These are phyloP conservation scores for Phalacrocorax pelagicus DNA, from an alignment of 2,113 vertebrate species.

Conservation along the genomic window DNA sequence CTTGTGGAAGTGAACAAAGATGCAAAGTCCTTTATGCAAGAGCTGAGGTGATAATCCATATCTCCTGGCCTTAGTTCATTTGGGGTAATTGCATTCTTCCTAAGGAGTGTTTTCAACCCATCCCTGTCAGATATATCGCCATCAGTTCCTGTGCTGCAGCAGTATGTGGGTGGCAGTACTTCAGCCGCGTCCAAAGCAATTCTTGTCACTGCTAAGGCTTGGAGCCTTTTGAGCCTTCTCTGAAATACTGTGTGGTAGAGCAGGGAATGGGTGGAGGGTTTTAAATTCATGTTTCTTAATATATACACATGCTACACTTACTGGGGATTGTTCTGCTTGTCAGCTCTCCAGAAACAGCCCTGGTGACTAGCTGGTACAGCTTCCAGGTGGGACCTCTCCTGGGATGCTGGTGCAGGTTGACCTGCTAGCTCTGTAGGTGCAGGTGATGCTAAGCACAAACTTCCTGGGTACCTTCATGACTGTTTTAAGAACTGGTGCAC, in stretches of 20 bases:
- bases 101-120: background rate
- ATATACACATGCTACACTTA: background rate
- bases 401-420: background rate
- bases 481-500: background rate
- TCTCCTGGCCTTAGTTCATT: background rate
- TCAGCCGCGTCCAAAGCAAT: background rate
- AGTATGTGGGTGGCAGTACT: background rate
- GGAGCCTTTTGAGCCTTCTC: background rate
- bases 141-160: background rate
- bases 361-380: background rate
- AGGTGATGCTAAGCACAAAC: background rate
- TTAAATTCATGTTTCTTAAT: background rate
- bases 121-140: background rate
- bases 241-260: background rate
- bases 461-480: background rate
- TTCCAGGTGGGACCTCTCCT: background rate
- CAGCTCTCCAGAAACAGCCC: background rate
- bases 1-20: background rate
- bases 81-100: conserved; percentile 17
- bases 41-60: conserved; percentile 2
- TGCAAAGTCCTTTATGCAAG: background rate
- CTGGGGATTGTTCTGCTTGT: background rate
- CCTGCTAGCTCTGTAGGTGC: background rate
- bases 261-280: background rate
- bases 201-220: background rate